Base-by-base conservation (phyloP, 2,888 invertebrate species). In the Reticulitermes lucifugus region DNA sequence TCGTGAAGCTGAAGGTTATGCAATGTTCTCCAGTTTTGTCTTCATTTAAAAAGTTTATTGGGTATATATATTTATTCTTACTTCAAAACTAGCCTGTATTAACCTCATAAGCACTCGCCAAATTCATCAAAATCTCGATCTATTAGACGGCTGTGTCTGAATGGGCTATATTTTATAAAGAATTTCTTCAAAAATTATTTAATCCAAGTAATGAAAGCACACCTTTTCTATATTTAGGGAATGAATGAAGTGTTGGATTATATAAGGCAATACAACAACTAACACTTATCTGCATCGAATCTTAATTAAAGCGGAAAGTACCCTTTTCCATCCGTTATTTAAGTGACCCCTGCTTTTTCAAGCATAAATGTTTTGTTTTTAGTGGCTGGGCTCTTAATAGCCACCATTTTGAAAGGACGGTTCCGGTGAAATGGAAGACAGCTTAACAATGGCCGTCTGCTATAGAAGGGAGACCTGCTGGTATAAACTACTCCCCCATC, bases 381-480 rank as follows among this genome's bases (percentile, higher is more conserved):
- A 77, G 77, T 77, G 46, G 77, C 51, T n/a, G 51, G 51, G 29
- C 51, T 2, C 51, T 81, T 81, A 81, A 70, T 81, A 70, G 46
- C 70, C 55, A 43, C 81, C 81, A 81, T 81, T 81, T 81, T 81
- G 81, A 65, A 43, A 81, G 46, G 46, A 65, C 35, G 43, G 41
- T 43, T 81, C 43, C 43, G 25, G 81, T 65, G 46, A 70, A 81
- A 81, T 81, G 81, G 65, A 43, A n/a, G 70, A 70, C 65, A n/a
- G 46, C 41, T 22, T 5, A 80, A 80, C 80, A 80, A 60, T 80
- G 60, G 60, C 12, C 35, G 59, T 51, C 59, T 14, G 43, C 51
- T 35, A 29, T 51, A 21, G 55, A 79, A 79, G 41, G 35, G 80
- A 22, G 59, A 14, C 79, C 80, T 80, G 80, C 14, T 51, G 79